A percentile compares a stretch with the other conserved stretches of the same genome.
phyloP scores from a whole-genome alignment of 2,113 vertebrate species.

The Proteles cristata region DNA sequence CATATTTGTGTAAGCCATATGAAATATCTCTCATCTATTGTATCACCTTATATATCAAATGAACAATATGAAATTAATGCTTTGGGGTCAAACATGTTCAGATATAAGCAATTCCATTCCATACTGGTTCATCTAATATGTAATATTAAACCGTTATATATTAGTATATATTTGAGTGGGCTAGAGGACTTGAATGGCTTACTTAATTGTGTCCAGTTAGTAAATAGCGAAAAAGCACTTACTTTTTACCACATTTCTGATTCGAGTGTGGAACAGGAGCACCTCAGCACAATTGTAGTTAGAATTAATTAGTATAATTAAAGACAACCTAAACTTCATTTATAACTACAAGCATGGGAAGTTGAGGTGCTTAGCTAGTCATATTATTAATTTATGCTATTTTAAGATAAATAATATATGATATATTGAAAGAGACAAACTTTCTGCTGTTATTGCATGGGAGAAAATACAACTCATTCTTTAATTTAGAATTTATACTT shows the following conservation, averaged over 20 bases:
- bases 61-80: neutral
- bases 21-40: neutral
- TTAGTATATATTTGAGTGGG: neutral
- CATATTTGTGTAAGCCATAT: neutral
- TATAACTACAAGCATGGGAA: neutral
- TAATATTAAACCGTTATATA: neutral
- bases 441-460: neutral
- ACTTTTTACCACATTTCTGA: neutral
- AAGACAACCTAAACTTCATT: conserved; percentile 24
- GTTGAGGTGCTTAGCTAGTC: neutral
- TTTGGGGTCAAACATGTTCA: neutral
- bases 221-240: neutral
- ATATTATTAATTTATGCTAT: conserved; percentile 55
- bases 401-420: conserved; percentile 40
- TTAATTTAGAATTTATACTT: conserved; percentile 59
- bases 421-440: neutral
- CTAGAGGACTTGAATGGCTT: neutral
- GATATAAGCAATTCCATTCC: neutral
- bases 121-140: neutral
- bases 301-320: conserved; percentile 15
- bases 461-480: conserved; percentile 34
- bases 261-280: neutral
- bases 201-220: neutral
- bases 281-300: neutral
- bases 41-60: neutral